These are phyloP conservation scores for Ptiloglossa arizonensis DNA, from an alignment of 1,140 invertebrate species.

Conservation along the genomic window DNA sequence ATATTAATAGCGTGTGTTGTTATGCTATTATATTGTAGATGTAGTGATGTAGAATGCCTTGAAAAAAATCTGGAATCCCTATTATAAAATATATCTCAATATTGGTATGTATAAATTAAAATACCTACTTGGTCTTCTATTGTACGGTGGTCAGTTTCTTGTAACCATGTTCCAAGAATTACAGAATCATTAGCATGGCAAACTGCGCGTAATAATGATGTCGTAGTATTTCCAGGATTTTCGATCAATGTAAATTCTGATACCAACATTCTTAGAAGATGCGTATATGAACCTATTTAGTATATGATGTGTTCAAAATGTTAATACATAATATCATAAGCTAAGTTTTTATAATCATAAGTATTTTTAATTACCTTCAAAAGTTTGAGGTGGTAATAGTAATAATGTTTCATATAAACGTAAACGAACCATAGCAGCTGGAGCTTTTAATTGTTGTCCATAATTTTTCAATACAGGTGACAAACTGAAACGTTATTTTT, in stretches of 20 bases:
- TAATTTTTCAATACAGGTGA: constrained; percentile 94
- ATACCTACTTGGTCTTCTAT: constrained; percentile 96
- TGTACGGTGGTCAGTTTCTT: constrained; percentile 97
- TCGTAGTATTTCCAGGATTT: constrained; percentile 96
- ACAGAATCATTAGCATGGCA: constrained; percentile 96
- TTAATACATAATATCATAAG: constrained; percentile 3
- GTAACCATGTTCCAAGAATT: constrained; percentile 92
- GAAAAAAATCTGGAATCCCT: background rate
- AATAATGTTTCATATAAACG: constrained; percentile 95
- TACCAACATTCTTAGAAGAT: constrained; percentile 95
- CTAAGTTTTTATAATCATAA: background rate
- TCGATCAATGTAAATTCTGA: constrained; percentile 98
- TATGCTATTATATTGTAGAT: background rate
- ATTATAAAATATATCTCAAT: background rate
- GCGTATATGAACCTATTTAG: constrained; percentile 88
- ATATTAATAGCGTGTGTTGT: background rate
- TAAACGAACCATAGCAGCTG: constrained; percentile 94
- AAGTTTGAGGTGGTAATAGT: constrained; percentile 90
- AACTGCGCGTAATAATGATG: constrained; percentile 91
- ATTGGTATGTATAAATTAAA: background rate
- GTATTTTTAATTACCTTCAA: constrained; percentile 86
- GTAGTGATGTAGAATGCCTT: background rate
- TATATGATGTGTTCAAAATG: constrained; percentile 28
- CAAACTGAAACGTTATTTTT: constrained; percentile 83
- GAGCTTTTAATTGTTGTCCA: constrained; percentile 96